Percentiles rank a stretch among this genome's conserved stretches.
Evolutionary conservation across 1,140 invertebrate species (phyloP).

Genomic region (Eupristina koningsbergeri): DNA sequence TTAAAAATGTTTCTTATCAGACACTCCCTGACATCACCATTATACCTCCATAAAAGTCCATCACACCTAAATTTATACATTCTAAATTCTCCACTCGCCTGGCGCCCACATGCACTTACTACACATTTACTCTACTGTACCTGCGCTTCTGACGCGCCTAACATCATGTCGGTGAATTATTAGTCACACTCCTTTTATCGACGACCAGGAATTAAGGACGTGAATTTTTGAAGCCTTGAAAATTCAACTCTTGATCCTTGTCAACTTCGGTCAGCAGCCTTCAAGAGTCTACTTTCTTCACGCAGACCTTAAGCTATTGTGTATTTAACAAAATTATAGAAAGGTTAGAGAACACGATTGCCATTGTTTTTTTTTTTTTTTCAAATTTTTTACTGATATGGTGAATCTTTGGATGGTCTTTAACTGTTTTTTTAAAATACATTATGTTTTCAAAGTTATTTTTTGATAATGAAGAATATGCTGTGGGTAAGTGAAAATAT

Average conservation of each 20-base stretch:
- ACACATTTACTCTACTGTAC: constrained; percentile 35
- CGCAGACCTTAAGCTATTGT: not conserved
- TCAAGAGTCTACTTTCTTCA: not conserved
- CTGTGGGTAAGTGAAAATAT: no score
- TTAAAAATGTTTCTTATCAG: not conserved
- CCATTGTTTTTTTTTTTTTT: no score
- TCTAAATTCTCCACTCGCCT: constrained; percentile 1
- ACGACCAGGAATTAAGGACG: constrained; percentile 33
- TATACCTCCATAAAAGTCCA: not conserved
- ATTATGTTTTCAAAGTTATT: no score
- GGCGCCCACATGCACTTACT: not conserved
- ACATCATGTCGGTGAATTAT: constrained; percentile 45
- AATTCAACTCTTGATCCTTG: not conserved
- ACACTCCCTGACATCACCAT: not conserved
- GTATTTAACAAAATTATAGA: not conserved
- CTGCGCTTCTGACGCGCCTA: constrained; percentile 39
- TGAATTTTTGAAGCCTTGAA: constrained; percentile 15
- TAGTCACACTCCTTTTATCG: constrained; percentile 18
- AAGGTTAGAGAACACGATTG: no score
- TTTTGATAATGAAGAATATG: no score
- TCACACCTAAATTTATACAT: constrained; percentile 5
- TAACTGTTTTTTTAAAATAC: no score
- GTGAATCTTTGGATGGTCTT: no score
- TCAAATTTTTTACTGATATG: no score
- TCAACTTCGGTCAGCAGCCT: not conserved